These are phyloP conservation scores for Euura saliciscinereae DNA, from an alignment of 1,140 invertebrate genomes.

Conservation along the genomic window DNA sequence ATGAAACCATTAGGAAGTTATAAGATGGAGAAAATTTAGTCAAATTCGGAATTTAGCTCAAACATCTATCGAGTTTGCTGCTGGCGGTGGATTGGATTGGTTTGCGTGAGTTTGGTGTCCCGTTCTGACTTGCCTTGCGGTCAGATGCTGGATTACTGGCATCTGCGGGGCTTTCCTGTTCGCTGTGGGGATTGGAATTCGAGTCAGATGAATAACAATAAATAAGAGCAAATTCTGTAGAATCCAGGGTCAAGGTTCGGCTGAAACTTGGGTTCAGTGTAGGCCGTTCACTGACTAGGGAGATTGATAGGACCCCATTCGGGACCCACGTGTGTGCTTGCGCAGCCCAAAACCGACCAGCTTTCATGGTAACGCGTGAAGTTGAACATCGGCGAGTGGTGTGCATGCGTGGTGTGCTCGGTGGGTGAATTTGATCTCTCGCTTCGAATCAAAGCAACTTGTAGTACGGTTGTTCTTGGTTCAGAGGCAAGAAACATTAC, in stretches of 20 bases:
- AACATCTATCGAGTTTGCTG: slow-evolving; percentile 10
- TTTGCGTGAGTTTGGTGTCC: slow-evolving; percentile 25
- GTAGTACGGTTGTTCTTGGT: slow-evolving; percentile 25
- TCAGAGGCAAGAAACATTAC: slow-evolving; percentile 34
- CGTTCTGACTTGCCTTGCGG: slow-evolving; percentile 27
- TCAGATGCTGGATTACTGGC: slow-evolving; percentile 18
- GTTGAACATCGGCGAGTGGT: no score
- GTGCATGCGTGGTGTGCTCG: no score
- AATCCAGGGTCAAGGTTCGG: slow-evolving; percentile 27
- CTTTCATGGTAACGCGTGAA: no score
- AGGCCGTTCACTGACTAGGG: slow-evolving; percentile 29
- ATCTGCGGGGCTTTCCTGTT: slow-evolving; percentile 15
- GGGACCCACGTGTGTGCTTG: slow-evolving; percentile 29
- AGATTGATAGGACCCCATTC: slow-evolving; percentile 21
- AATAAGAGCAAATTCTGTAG: slow-evolving; percentile 18
- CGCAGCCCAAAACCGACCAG: slow-evolving; percentile 30
- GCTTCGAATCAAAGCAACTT: slow-evolving; percentile 25
- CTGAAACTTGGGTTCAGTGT: slow-evolving; percentile 27
- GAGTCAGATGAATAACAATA: not conserved
- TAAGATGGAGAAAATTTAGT: no score
- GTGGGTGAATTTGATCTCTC: slow-evolving; percentile 27
- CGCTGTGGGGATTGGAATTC: slow-evolving; percentile 16
- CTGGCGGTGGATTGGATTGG: slow-evolving; percentile 11
- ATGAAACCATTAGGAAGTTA: no score
- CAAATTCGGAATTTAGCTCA: slow-evolving; percentile 17